Percentiles rank a stretch among this genome's conserved stretches.
These are phyloP conservation scores for Apis florea DNA, from an alignment of 1,140 invertebrate species.

Conservation along the genomic window DNA sequence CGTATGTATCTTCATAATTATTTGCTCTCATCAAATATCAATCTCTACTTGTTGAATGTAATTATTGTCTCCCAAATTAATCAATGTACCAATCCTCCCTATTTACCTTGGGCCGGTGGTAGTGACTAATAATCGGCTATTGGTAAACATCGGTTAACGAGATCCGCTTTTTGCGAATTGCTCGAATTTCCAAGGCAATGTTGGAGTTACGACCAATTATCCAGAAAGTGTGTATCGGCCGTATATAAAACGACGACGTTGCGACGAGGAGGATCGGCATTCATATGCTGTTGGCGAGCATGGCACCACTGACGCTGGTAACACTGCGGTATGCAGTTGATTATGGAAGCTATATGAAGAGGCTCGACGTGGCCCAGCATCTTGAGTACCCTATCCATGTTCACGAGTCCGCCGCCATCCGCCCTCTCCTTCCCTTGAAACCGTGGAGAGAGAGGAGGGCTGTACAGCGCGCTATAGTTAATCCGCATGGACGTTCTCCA, in stretches of 20 bases:
- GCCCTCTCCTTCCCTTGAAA: slow-evolving; percentile 38
- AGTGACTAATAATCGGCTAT: slow-evolving; percentile 35
- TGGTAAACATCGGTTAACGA: slow-evolving; percentile 20
- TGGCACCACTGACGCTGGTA: slow-evolving; percentile 69
- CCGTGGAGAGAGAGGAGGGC: slow-evolving; percentile 55
- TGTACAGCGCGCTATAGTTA: slow-evolving; percentile 64
- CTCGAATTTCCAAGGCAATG: not conserved
- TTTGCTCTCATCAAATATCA: slow-evolving; percentile 33
- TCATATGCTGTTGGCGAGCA: slow-evolving; percentile 70
- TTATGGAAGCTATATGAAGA: slow-evolving; percentile 75
- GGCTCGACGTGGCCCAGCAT: slow-evolving; percentile 74
- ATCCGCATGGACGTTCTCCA: slow-evolving; percentile 65
- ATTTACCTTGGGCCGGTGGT: slow-evolving; percentile 22
- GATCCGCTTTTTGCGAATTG: not conserved
- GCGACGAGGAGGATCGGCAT: no score
- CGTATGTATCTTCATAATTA: slow-evolving; percentile 37
- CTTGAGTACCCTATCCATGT: slow-evolving; percentile 72
- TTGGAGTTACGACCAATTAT: not conserved
- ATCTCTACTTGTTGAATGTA: slow-evolving; percentile 49
- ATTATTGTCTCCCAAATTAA: slow-evolving; percentile 32
- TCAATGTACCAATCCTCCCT: slow-evolving; percentile 28
- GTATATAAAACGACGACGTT: no score
- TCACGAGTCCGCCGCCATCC: slow-evolving; percentile 43
- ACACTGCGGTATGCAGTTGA: slow-evolving; percentile 75
- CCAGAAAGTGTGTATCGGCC: not conserved